These are phyloP conservation scores for Philereme vetulata DNA, from an alignment of 2,888 invertebrate species.

Conservation along the genomic window DNA sequence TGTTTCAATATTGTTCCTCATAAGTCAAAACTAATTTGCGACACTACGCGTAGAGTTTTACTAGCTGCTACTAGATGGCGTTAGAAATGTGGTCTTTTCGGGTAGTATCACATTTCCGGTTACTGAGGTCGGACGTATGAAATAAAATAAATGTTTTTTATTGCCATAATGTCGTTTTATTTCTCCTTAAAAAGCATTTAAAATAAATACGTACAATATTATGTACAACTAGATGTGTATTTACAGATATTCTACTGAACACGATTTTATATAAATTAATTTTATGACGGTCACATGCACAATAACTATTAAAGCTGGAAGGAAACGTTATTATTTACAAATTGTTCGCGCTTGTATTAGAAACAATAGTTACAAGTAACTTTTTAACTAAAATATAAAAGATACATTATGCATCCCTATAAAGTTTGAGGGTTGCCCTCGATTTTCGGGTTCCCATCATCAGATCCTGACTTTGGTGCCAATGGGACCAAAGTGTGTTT, in stretches of 20 bases:
- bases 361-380: too few species aligned
- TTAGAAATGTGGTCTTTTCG: background rate
- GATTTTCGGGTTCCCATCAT: too few species aligned
- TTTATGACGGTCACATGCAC: constrained; percentile 48
- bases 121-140: constrained; percentile 42
- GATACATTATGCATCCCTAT: too few species aligned
- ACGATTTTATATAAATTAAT: constrained; percentile 46
- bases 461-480: too few species aligned
- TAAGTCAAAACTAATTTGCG: constrained; percentile 14
- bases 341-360: too few species aligned
- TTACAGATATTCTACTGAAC: constrained; percentile 63
- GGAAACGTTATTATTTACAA: too few species aligned
- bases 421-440: too few species aligned
- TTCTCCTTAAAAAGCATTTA: constrained; percentile 61
- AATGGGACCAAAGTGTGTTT: too few species aligned
- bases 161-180: constrained; percentile 74
- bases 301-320: constrained; percentile 69
- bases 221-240: constrained; percentile 45
- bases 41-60: background rate
- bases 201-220: constrained; percentile 68
- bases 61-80: background rate
- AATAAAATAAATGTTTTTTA: constrained; percentile 77
- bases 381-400: too few species aligned
- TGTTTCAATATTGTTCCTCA: constrained; percentile 7
- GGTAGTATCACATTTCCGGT: constrained; percentile 40